Percentiles rank a stretch among this genome's conserved stretches.
These are phyloP conservation scores for Siphlonurus alternatus DNA, from an alignment of 2,888 invertebrate species.

Conservation along the genomic window DNA sequence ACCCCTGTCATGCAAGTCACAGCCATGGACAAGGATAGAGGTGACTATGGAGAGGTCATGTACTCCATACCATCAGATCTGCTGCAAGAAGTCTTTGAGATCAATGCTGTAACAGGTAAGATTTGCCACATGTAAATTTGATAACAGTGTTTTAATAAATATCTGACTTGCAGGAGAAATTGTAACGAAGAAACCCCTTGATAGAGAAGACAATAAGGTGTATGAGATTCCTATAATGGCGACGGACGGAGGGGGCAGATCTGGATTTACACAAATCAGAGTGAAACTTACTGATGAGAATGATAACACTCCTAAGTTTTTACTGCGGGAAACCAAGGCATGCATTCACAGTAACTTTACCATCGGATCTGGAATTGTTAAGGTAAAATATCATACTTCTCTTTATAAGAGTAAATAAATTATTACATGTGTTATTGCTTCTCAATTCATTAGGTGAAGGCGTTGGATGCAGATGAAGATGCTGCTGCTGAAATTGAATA, in stretches of 20 bases:
- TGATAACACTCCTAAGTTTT: constrained; percentile 65
- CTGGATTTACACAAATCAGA: constrained; percentile 55
- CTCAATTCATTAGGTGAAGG: constrained; percentile 36
- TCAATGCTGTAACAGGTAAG: constrained; percentile 48
- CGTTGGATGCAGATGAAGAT: constrained; percentile 64
- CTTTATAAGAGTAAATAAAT: too few relatives aligned
- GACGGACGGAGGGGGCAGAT: constrained; percentile 62
- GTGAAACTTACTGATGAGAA: constrained; percentile 70
- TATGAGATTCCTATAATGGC: constrained; percentile 69
- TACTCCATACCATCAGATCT: constrained; percentile 65
- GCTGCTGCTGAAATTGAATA: constrained; percentile 54
- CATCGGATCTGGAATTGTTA: constrained; percentile 38
- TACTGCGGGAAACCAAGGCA: constrained; percentile 58
- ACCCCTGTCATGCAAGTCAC: constrained; percentile 56
- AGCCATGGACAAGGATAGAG: constrained; percentile 69
- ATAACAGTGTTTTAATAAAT: neutral
- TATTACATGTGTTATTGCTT: too few relatives aligned
- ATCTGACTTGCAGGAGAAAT: constrained; percentile 29
- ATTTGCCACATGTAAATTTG: neutral
- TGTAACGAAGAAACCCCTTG: constrained; percentile 47
- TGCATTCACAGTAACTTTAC: constrained; percentile 44
- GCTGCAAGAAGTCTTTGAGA: constrained; percentile 51
- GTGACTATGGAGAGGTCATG: constrained; percentile 43
- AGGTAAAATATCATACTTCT: constrained; percentile 33
- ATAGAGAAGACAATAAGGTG: constrained; percentile 50